Base-by-base conservation (phyloP, 2,888 invertebrate species). In the Drosophila atroscutellata region DNA sequence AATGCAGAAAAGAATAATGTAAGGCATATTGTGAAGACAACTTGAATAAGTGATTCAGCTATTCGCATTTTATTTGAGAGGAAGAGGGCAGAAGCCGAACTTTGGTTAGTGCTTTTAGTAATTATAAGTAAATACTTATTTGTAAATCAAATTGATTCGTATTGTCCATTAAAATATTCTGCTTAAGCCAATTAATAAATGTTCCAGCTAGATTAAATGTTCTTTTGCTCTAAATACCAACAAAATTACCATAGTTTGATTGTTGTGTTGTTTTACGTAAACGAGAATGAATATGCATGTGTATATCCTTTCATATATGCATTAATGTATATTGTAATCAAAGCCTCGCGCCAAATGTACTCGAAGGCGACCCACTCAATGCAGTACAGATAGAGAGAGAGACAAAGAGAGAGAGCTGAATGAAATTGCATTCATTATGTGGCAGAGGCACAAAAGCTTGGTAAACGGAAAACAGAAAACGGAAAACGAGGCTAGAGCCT, bases 381-480 rank as follows among this genome's bases (percentile, higher is more conserved):
- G 63, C 24, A 47, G 34, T 20, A 9, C 49, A 56, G n/a, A 58
- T 37, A 42, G 39, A 45, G 52, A 2, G 28, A 83, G 81, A 83
- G n/a, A 60, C 20, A 56, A 56, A 56, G 56, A 20, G 47, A 49
- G 52, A 37, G 45, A 83, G 83, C 24, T 26, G 13, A 26, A 55
- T 37, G 83, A 91, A 91, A 91, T 91, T 90, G 91, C 91, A 91
- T 91, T 92, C 91, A 92, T 92, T 92, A 92, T 86, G 72, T 83
- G 80, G 78, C 77, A 83, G 84, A 81, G 68, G 74, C 69, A 83
- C 80, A 82, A 78, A 60, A 75, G 76, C 72, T 69, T 65, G 80
- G 68, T 18, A 74, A 55, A 37, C 55, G 55, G 55, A 55, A 73
- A 56, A 56, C 39, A 39, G 56, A 39, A 56, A 56, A 56, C 67